A percentile compares a stretch with the other conserved stretches of the same genome.
Evolutionary conservation across 2,888 invertebrate species (phyloP).

Genomic region (Eupelmus urozonus): DNA sequence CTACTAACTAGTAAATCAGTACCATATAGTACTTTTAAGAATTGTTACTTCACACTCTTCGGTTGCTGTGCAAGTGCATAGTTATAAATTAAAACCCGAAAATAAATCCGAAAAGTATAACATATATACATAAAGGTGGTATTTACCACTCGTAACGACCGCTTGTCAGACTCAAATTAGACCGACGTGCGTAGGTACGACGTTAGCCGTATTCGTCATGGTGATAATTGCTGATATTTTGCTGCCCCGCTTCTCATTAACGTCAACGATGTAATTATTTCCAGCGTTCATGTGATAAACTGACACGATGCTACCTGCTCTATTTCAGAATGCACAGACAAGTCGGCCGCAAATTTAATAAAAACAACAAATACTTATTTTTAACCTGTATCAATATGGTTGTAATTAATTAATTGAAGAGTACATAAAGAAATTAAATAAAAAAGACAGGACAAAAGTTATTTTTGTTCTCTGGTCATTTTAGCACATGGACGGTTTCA

Average conservation of each 20-base stretch:
- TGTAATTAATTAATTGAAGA: too few relatives aligned
- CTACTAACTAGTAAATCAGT: too few relatives aligned
- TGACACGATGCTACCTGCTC: neutral
- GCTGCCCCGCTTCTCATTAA: constrained; percentile 28
- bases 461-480: neutral
- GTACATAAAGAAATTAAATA: neutral
- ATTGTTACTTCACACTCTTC: too few relatives aligned
- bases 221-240: constrained; percentile 27
- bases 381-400: too few relatives aligned
- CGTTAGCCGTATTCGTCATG: neutral
- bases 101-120: too few relatives aligned
- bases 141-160: neutral
- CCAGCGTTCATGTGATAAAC: constrained; percentile 11
- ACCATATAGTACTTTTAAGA: too few relatives aligned
- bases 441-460: neutral
- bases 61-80: too few relatives aligned
- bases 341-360: neutral
- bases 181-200: neutral
- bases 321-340: too few relatives aligned
- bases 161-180: constrained; percentile 20
- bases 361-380: neutral
- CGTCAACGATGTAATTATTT: constrained; percentile 27
- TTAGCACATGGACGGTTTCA: neutral
- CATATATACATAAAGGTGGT: neutral
- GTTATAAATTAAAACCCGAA: too few relatives aligned